phyloP scores from a whole-genome alignment of 2,113 vertebrate species.

The Triplophysa tibetana region DNA sequence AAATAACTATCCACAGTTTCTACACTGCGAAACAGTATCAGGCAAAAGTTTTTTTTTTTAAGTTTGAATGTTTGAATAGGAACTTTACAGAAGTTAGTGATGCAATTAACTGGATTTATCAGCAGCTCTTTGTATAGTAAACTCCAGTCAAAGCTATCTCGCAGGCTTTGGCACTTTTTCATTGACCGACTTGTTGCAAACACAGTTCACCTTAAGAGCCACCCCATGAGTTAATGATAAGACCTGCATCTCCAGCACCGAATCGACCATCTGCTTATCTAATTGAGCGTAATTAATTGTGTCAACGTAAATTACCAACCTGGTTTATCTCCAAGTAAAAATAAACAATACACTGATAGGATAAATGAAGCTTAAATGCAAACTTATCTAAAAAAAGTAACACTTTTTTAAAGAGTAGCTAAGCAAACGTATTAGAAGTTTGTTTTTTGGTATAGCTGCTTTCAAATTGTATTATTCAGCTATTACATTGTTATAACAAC shows the following conservation, averaged over 20 bases:
- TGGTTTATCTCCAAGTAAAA: constrained; percentile 69
- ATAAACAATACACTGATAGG: constrained; percentile 60
- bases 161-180: not conserved
- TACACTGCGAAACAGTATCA: too few species aligned
- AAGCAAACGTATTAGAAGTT: not conserved
- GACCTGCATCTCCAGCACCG: constrained; percentile 56
- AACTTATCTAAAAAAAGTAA: constrained; percentile 9
- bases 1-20: too few species aligned
- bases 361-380: constrained; percentile 59
- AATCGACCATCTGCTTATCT: constrained; percentile 73
- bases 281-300: constrained; percentile 78
- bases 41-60: not conserved
- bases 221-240: constrained; percentile 67
- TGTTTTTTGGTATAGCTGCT: not conserved
- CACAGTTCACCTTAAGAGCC: constrained; percentile 39
- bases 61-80: not conserved
- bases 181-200: not conserved
- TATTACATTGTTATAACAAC: too few species aligned
- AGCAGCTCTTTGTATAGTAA: not conserved
- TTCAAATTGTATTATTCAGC: not conserved
- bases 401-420: constrained; percentile 7
- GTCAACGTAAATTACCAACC: constrained; percentile 69
- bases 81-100: not conserved
- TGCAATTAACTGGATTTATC: constrained; percentile 41
- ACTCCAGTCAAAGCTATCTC: constrained; percentile 19